These are phyloP conservation scores for Vannuccia rotundouncinata DNA, from an alignment of 2,888 invertebrate genomes.

Conservation along the genomic window DNA sequence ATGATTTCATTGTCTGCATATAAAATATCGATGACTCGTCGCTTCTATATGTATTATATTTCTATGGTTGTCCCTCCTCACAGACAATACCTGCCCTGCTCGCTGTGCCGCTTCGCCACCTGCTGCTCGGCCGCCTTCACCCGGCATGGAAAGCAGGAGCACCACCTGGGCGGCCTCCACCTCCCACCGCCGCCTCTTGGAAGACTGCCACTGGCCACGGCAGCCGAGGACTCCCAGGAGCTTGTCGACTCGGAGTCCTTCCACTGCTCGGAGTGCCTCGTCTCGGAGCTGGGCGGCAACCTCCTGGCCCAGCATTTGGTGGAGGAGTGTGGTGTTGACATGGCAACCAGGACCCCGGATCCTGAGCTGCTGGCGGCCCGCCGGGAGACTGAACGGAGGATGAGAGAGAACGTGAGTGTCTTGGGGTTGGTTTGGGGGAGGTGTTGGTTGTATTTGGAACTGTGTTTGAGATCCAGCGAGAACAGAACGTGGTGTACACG, in stretches of 20 bases:
- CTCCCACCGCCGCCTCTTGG: constrained; percentile 3
- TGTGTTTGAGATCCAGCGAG: background rate
- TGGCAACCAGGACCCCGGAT: constrained; percentile 32
- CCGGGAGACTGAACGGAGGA: background rate
- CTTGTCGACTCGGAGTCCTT: background rate
- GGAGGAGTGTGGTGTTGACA: constrained; percentile 34
- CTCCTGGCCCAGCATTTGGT: constrained; percentile 33
- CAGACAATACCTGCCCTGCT: constrained; percentile 38
- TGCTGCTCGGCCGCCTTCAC: constrained; percentile 34
- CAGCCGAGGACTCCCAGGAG: background rate
- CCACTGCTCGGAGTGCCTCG: constrained; percentile 29
- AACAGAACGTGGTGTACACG: background rate
- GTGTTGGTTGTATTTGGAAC: background rate
- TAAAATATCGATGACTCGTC: no score
- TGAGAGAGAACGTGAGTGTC: background rate
- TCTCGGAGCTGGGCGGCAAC: constrained; percentile 34
- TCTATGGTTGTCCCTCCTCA: no score
- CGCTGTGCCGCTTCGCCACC: constrained; percentile 35
- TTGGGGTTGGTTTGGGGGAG: background rate
- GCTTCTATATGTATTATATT: no score
- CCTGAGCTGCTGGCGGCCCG: constrained; percentile 15
- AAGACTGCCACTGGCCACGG: background rate
- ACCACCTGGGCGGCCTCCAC: background rate
- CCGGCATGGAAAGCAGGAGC: constrained; percentile 33
- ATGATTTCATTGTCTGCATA: no score